These are phyloP conservation scores for Lycocorax pyrrhopterus DNA, from an alignment of 2,113 vertebrate species.

Conservation along the genomic window DNA sequence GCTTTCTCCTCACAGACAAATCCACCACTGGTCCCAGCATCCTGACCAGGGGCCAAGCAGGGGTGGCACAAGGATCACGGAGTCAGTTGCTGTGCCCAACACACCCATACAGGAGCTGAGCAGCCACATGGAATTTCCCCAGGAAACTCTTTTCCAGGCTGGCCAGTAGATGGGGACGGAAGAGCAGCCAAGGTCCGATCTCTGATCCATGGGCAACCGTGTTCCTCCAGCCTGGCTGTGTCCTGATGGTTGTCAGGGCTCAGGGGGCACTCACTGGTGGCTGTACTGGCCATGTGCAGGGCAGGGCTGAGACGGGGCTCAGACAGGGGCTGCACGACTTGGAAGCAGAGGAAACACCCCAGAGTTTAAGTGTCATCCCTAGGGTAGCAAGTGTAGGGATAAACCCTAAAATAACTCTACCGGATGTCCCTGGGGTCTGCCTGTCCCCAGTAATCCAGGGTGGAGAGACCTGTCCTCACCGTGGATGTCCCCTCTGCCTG, in stretches of 20 bases:
- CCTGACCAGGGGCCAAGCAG: not conserved
- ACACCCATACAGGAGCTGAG: fast-evolving
- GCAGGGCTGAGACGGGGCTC: not conserved
- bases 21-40: not conserved
- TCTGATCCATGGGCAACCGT: fast-evolving
- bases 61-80: not conserved
- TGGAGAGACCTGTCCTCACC: not conserved
- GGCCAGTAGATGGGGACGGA: conserved; percentile 61
- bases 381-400: not conserved
- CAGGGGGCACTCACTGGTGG: not conserved
- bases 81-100: fast-evolving
- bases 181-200: conserved; percentile 23
- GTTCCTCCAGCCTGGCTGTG: not conserved
- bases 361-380: not conserved
- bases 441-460: fast-evolving
- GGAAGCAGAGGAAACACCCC: not conserved
- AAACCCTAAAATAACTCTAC: not conserved
- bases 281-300: fast-evolving
- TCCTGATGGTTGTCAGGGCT: not conserved
- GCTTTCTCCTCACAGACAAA: not conserved
- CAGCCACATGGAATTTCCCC: fast-evolving
- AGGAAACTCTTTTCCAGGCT: not conserved
- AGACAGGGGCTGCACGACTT: fast-evolving
- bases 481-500: too few species aligned
- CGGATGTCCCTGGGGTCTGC: not conserved